Base-by-base conservation (phyloP, 1,140 invertebrate genomes). In the Macrotrachela quadricornifera region DNA sequence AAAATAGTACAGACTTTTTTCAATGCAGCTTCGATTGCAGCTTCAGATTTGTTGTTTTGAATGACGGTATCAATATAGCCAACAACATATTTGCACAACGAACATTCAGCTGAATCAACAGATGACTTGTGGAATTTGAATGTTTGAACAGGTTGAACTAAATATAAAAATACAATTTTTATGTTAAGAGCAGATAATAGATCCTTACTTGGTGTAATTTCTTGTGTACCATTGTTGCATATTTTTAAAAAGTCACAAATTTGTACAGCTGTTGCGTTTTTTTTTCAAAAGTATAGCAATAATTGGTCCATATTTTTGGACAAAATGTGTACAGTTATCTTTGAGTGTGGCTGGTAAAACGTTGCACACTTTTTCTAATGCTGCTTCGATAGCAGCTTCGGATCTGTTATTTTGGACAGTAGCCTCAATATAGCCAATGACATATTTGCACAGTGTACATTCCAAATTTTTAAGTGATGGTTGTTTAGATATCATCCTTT, bases 401-500 rank as follows among this genome's bases (percentile, higher is more conserved):
- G 51, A 46, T 42, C 30, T 38, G 14, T 53, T 47, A 37, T 53
- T 53, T 43, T 46, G 37, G 11, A 53, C 37, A 15, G 40, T 44
- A 43, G 40, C 14, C 30, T 53, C 51, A 8, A 53, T 18, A 53
- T 46, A 53, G 37, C 46, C 37, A 16, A 53, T 44, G 16, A 44
- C 51, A 47, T 53, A 53, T 47, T 53, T 44, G n/a, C 51, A 53
- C 9, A 53, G 37, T 30, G 44, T 47, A 30, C 51, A 53, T 30
- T 30, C 3, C 21, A 30, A 30, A 8, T 30, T 30, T 30, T 30
- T 2, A 30, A 30, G 3, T 30, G 21, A 30, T 30, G 2, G 21
- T 4, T 30, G 2, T 30, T 30, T 4, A 2, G 8, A 30, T 30
- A 4, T 30, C 21, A 30, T n/a, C n/a, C n/a, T n/a, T n/a, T n/a